phyloP scores from a whole-genome alignment of 2,888 invertebrate species.

The Drosophila pseudotalamancana region DNA sequence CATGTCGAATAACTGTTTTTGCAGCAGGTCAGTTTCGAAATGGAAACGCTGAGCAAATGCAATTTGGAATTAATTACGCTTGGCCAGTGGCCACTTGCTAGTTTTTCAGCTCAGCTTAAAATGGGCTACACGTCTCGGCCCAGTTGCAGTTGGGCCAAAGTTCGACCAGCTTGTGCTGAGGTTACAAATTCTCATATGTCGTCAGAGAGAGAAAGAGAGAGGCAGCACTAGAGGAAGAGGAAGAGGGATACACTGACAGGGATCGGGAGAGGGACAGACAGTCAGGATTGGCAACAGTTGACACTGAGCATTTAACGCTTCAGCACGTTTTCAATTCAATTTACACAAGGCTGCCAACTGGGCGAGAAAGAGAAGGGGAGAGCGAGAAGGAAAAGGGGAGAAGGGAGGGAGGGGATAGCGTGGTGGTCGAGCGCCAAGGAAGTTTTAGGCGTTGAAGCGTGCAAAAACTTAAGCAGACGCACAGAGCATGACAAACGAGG shows the following conservation, averaged over 20 bases:
- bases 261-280: conserved; percentile 22
- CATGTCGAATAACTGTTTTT: conserved; percentile 19
- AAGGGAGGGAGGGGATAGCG: conserved; percentile 2
- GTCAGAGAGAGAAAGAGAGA: conserved; percentile 16
- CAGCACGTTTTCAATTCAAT: conserved; percentile 84
- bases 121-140: conserved; percentile 2
- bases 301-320: conserved; percentile 85
- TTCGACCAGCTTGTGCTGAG: conserved; percentile 80
- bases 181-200: conserved; percentile 83
- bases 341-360: conserved; percentile 58
- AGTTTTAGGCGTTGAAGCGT: conserved; percentile 78
- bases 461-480: conserved; percentile 77
- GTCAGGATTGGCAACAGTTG: conserved; percentile 82
- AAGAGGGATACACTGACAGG: conserved; percentile 3
- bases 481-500: conserved; percentile 77
- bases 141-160: conserved; percentile 40
- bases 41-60: conserved; percentile 45
- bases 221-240: conserved; percentile 21
- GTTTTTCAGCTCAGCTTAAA: conserved; percentile 34
- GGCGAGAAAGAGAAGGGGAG: neutral
- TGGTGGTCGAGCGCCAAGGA: conserved; percentile 66
- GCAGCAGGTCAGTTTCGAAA: conserved; percentile 38
- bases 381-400: neutral
- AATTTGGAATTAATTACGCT: conserved; percentile 77
- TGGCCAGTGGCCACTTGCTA: conserved; percentile 41